These are phyloP conservation scores for Tiliqua scincoides DNA, from an alignment of 2,113 vertebrate species.

Conservation along the genomic window DNA sequence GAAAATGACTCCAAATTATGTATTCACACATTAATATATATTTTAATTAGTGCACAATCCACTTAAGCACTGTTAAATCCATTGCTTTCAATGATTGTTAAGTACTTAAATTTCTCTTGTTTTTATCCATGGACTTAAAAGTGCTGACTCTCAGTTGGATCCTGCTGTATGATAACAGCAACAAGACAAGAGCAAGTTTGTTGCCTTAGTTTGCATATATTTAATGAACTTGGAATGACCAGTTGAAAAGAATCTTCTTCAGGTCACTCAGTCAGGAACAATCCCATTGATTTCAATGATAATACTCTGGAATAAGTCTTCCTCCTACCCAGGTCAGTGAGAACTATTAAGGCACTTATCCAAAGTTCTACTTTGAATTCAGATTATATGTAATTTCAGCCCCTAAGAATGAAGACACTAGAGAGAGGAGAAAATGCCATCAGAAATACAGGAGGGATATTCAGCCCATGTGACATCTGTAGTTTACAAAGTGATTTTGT, in stretches of 20 bases:
- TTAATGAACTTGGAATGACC: background rate
- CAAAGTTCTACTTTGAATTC: conserved; percentile 21
- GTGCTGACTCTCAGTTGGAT: background rate
- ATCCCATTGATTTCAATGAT: conserved; percentile 36
- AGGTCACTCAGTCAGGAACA: background rate
- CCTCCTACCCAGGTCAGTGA: background rate
- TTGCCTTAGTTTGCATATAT: background rate
- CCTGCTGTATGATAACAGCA: background rate
- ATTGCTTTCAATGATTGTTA: background rate
- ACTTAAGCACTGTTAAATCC: background rate
- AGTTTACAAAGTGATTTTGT: background rate
- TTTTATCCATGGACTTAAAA: background rate
- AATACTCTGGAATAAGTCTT: background rate
- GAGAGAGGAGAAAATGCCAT: background rate
- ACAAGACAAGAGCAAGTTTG: conserved; percentile 21
- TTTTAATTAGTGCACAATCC: background rate
- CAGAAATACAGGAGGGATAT: background rate
- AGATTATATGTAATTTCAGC: background rate
- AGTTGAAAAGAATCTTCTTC: background rate
- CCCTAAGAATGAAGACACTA: background rate
- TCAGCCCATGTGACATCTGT: background rate
- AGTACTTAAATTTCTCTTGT: background rate
- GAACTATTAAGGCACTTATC: conserved; percentile 26
- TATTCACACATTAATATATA: background rate
- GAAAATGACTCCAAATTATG: background rate